A percentile compares a stretch with the other conserved stretches of the same genome.
These are phyloP conservation scores for Bacillus rossius DNA, from an alignment of 1,140 invertebrate genomes.

Conservation along the genomic window DNA sequence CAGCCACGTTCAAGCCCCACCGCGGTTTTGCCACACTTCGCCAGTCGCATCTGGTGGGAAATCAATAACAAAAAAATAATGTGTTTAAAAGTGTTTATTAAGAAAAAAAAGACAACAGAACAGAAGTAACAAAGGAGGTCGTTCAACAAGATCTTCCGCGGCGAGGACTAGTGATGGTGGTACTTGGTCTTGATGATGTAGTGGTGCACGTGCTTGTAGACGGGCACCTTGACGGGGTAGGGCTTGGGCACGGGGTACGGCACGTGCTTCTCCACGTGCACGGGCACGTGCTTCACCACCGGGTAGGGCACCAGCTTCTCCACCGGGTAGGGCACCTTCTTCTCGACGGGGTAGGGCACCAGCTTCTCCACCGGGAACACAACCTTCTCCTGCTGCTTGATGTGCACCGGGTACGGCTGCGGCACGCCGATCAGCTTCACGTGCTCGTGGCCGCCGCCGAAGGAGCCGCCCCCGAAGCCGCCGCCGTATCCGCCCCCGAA, in stretches of 20 bases:
- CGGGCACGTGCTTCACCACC: neutral
- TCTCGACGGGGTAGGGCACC: neutral
- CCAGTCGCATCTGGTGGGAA: too few relatives aligned
- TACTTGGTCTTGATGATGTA: too few relatives aligned
- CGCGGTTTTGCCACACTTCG: too few relatives aligned
- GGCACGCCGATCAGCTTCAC: neutral
- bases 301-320: slow-evolving; percentile 1
- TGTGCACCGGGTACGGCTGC: neutral
- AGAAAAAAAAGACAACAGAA: too few relatives aligned
- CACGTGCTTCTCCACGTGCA: neutral
- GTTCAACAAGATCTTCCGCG: too few relatives aligned
- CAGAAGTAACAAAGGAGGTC: too few relatives aligned
- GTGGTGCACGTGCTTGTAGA: slow-evolving; percentile 1
- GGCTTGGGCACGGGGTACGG: neutral
- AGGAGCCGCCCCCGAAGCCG: neutral
- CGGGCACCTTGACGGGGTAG: neutral
- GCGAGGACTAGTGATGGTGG: too few relatives aligned
- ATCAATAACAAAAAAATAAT: too few relatives aligned
- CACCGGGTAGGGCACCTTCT: neutral
- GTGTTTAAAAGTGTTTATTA: too few relatives aligned
- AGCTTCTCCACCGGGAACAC: neutral
- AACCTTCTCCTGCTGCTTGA: neutral
- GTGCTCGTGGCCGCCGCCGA: neutral
- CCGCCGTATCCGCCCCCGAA: neutral
- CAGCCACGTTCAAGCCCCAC: too few relatives aligned